Base-by-base conservation (phyloP, 2,797 vertebrate genomes). In the Eidolon dupreanum region DNA sequence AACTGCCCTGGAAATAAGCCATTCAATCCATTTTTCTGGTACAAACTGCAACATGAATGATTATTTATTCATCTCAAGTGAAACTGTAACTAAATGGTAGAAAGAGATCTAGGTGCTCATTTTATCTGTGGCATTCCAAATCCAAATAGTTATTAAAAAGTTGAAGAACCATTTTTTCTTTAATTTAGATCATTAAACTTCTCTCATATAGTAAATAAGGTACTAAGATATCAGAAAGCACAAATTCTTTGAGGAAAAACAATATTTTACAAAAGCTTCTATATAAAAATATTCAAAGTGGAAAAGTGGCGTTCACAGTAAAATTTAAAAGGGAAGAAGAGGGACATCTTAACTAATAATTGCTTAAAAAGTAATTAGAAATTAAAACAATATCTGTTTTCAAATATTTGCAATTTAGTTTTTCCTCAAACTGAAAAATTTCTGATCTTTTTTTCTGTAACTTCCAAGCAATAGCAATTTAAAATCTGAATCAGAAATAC, bases 191-290 rank as follows among this genome's bases (percentile, higher is more conserved):
- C 15, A 90, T 57, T 28, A 84, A 61, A 16, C 7, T 94, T 74
- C 61, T 86, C 78, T 93, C 41, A 10, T 83, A 19, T n/a, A 77
- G 55, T 90, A 90, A 94, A 87, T 87, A 83, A 71, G 19, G n/a
- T 59, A 68, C 20, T 90, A 63, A 94, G 22, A n/a, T 26, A 74
- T 6, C 22, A 74, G 49, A 94, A 96, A 78, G 24, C n/a, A 91
- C 46, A 83, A 55, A 81, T 31, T 74, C 5, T 90, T 88, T 73
- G 22, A 66, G 46, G 3, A 43, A 93, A 93, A 95, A 61, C 61
- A 17, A 55, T 22, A 84, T 46, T 95, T 89, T 49, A 90, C 31
- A 92, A 77, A 88, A 73, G 6, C 6, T 87, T 95, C 66, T 93
- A 46, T 51, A 68, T 59, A 65, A 68, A 74, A 79, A 49, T 24